Evolutionary conservation across 2,113 vertebrate species (phyloP).

Genomic region (Cettia cetti): DNA sequence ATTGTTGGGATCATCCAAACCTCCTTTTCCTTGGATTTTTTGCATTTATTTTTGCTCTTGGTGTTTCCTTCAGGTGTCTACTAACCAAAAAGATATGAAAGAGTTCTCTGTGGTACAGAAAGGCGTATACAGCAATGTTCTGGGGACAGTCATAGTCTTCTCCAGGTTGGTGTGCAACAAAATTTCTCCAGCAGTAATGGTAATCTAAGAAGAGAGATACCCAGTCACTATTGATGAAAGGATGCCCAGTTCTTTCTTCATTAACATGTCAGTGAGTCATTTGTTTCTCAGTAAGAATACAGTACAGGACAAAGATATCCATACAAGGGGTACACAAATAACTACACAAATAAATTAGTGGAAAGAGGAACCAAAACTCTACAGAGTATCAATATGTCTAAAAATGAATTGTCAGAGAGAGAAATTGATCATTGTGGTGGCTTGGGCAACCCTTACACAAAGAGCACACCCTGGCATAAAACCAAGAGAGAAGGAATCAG

Average conservation of each 20-base stretch:
- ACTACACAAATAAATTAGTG: neutral
- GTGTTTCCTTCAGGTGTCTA: neutral
- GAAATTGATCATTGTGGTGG: neutral
- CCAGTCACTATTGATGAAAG: neutral
- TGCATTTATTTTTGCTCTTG: neutral
- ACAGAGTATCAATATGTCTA: neutral
- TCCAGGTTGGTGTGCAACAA: constrained; percentile 22
- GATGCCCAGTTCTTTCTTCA: neutral
- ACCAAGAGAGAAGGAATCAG: neutral
- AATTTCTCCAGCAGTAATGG: constrained; percentile 57
- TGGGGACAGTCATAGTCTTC: neutral
- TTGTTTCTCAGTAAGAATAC: neutral
- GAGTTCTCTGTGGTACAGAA: constrained; percentile 43
- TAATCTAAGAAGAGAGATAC: constrained; percentile 52
- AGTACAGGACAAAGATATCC: neutral
- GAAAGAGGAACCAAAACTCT: constrained; percentile 42
- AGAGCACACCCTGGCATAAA: neutral
- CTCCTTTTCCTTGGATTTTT: neutral
- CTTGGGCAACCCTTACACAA: neutral
- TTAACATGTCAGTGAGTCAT: neutral
- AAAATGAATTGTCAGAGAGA: neutral
- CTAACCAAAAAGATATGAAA: constrained; percentile 50
- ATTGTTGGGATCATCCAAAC: neutral
- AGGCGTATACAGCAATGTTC: neutral
- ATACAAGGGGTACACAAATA: neutral